Conservation (phyloP, 2,797 vertebrate genomes). For the Staurois parvus region DNA sequence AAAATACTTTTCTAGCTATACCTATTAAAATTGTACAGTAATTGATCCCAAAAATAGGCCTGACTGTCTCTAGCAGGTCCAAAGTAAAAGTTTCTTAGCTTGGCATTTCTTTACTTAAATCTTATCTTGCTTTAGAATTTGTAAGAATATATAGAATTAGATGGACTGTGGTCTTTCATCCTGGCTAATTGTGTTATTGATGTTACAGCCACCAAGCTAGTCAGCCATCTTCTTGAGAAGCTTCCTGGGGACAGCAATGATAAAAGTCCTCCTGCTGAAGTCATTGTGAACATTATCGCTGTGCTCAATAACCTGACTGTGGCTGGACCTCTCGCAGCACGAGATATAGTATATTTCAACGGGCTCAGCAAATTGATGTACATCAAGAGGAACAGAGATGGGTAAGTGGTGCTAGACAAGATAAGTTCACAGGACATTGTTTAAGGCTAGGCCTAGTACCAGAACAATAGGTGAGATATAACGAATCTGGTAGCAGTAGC, state of each 20-base stretch:
- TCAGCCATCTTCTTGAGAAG: slow-evolving; percentile 82
- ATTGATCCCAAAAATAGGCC: no score
- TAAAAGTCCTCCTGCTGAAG: slow-evolving; percentile 80
- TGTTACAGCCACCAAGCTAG: slow-evolving; percentile 82
- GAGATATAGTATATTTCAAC: slow-evolving; percentile 82
- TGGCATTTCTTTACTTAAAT: no score
- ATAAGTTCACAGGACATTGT: neutral
- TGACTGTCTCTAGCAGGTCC: no score
- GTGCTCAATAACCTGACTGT: slow-evolving; percentile 92
- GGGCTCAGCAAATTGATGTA: slow-evolving; percentile 85
- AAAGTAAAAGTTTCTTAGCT: no score
- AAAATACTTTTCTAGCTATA: no score
- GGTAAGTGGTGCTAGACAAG: slow-evolving; percentile 70
- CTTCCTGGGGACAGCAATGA: slow-evolving; percentile 77
- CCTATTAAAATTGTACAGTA: no score
- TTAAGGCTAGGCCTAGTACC: neutral
- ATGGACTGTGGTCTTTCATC: neutral
- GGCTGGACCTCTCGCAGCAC: slow-evolving; percentile 81
- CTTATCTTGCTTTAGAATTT: no score
- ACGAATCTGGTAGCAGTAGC: no score
- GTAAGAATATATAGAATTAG: neutral
- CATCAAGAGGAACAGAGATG: slow-evolving; percentile 79
- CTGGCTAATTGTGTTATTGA: neutral
- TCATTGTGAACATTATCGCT: slow-evolving; percentile 89
- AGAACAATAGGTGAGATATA: no score